phyloP scores from a whole-genome alignment of 2,113 vertebrate species.

The Pungitius pungitius region DNA sequence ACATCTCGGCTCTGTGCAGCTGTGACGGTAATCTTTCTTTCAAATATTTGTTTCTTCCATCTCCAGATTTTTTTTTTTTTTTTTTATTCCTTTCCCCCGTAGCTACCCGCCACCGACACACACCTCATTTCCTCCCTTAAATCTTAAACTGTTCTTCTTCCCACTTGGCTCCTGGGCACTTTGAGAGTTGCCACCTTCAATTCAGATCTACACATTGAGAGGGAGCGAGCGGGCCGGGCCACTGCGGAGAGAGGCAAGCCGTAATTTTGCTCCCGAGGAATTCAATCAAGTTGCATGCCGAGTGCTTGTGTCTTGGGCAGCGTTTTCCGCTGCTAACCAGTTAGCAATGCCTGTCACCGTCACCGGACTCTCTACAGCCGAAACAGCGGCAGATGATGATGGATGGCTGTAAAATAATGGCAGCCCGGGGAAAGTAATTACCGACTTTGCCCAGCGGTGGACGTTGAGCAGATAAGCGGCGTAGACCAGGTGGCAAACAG shows the following conservation, averaged over 20 bases:
- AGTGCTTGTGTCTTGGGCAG: constrained; percentile 57
- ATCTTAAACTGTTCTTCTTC: constrained; percentile 67
- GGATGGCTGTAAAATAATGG: constrained; percentile 73
- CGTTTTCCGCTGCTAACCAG: constrained; percentile 46
- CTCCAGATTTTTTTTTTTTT: constrained; percentile 53
- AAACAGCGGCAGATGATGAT: constrained; percentile 71
- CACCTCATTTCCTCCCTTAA: constrained; percentile 63
- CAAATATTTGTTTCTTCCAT: constrained; percentile 83
- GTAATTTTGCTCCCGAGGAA: constrained; percentile 76
- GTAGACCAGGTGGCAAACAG: constrained; percentile 62
- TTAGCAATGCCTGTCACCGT: constrained; percentile 65
- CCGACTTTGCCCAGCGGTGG: constrained; percentile 75
- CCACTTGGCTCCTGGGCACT: constrained; percentile 56
- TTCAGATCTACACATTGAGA: constrained; percentile 66
- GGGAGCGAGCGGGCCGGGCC: constrained; percentile 19
- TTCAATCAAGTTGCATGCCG: constrained; percentile 59
- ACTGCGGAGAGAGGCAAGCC: constrained; percentile 22
- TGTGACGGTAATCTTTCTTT: constrained; percentile 80
- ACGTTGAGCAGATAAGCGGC: constrained; percentile 76
- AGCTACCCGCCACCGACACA: constrained; percentile 18
- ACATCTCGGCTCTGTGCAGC: constrained; percentile 73
- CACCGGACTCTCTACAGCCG: constrained; percentile 36
- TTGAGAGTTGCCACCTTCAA: constrained; percentile 74
- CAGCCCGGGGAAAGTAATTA: constrained; percentile 76
- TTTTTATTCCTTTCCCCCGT: not conserved